A percentile compares a stretch with the other conserved stretches of the same genome.
Conservation (phyloP, 2,888 invertebrate genomes). For the Coecobrya sp. region DNA sequence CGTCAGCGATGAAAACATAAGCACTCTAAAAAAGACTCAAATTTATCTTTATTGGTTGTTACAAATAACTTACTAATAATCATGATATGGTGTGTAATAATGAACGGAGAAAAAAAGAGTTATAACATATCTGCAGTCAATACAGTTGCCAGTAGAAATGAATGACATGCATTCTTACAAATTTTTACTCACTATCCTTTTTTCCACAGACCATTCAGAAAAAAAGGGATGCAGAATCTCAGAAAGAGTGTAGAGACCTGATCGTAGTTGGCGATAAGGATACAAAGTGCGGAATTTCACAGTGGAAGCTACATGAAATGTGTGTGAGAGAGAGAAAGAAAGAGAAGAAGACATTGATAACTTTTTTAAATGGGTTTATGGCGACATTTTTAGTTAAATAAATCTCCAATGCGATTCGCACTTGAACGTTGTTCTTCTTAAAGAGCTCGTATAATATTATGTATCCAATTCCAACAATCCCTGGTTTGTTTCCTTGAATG, state of each 20-base stretch:
- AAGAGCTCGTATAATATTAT: conserved; percentile 11
- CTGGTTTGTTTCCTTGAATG: conserved; percentile 9
- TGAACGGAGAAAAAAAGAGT: too few species aligned
- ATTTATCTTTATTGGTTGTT: too few species aligned
- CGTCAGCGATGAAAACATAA: too few species aligned
- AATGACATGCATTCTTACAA: background rate
- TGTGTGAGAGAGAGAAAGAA: background rate
- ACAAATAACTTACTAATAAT: too few species aligned
- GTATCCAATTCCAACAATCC: background rate
- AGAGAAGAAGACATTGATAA: background rate
- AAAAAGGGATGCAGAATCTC: conserved; percentile 1
- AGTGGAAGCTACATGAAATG: background rate
- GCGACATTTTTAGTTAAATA: conserved; percentile 4
- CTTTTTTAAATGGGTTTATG: conserved; percentile 21
- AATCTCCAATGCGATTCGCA: background rate
- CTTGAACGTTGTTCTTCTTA: background rate
- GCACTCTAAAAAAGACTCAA: too few species aligned
- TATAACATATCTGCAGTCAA: too few species aligned
- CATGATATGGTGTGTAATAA: too few species aligned
- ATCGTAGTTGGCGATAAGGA: conserved; percentile 5
- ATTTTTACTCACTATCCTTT: background rate
- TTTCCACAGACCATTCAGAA: background rate
- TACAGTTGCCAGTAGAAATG: too few species aligned
- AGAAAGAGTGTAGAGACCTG: background rate
- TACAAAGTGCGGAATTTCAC: conserved; percentile 28